Base-by-base conservation (phyloP, 2,888 invertebrate species). In the Drosophila maculinotata region DNA sequence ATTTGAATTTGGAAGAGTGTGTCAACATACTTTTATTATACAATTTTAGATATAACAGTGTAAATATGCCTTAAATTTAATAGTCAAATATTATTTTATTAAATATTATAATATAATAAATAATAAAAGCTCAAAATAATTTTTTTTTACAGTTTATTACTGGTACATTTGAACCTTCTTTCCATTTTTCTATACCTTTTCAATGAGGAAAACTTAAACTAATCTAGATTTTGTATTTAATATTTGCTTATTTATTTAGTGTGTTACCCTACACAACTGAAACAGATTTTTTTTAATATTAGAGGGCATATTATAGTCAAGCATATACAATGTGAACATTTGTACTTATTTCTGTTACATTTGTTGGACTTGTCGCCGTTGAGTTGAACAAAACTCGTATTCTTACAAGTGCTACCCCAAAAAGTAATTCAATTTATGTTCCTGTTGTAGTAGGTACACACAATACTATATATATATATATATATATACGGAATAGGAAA, bases 381-480 rank as follows among this genome's bases (percentile, higher is more conserved):
- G 39, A 28, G 28, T 26, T 36, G 20, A 33, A 51, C 30, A 39
- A 10, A 36, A 47, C 26, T 74, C 41, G 47, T 42, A 51, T 74
- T 54, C 52, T 36, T 69, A 39, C 76, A 71, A 70, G 48, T 63
- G 57, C 52, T 53, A 63, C 52, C 56, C 76, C 63, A 53, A 69
- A 75, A 70, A 53, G 71, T 76, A 71, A 71, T 71, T 76, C 76
- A 76, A 71, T 71, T 71, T 71, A 63, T 63, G 52, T 53, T 49
- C 36, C 30, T 62, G 48, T 62, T 71, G 52, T 30, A 26, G 47
- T 38, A 33, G 42, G 30, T 44, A 28, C 20, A 69, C n/a, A 49
- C 54, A 26, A 30, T 39, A 30, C 31, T 20, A 20, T 20, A 20
- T n/a, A n/a, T n/a, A n/a, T n/a, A n/a, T n/a, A n/a, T n/a, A n/a